Evolutionary conservation across 2,797 vertebrate genomes (phyloP).

Genomic region (Pygocentrus nattereri): DNA sequence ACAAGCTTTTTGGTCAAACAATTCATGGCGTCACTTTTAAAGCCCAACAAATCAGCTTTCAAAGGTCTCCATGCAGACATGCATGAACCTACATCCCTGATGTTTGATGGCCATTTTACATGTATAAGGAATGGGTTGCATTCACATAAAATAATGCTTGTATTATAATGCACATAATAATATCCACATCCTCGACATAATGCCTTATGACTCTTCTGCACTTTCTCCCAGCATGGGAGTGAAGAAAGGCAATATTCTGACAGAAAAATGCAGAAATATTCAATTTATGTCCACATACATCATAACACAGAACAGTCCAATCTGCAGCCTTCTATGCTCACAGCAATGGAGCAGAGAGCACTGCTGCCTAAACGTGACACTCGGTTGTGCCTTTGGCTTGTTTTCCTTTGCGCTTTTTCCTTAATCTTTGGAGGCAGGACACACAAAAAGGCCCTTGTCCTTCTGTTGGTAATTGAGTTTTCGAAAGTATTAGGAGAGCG

Average conservation of each 20-base stretch:
- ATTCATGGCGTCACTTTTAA: neutral
- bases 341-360: conserved; percentile 30
- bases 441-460: conserved; percentile 50
- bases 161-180: conserved; percentile 59
- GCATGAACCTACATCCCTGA: conserved; percentile 21
- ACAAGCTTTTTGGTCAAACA: neutral
- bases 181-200: conserved; percentile 54
- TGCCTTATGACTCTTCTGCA: conserved; percentile 50
- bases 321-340: conserved; percentile 49
- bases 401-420: conserved; percentile 48
- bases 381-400: conserved; percentile 52
- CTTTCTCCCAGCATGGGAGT: conserved; percentile 41
- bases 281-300: conserved; percentile 60
- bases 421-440: conserved; percentile 42
- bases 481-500: conserved; percentile 59
- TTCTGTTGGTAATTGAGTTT: conserved; percentile 65
- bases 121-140: conserved; percentile 35
- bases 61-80: conserved; percentile 7
- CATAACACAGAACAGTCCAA: conserved; percentile 49
- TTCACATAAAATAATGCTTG: conserved; percentile 56
- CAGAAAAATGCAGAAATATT: conserved; percentile 51
- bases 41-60: conserved; percentile 1
- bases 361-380: conserved; percentile 47
- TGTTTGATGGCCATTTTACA: conserved; percentile 31
- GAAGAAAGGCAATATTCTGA: conserved; percentile 58